Evolutionary conservation across 1,140 invertebrate species (phyloP).

Genomic region (Eubasilissa regina): DNA sequence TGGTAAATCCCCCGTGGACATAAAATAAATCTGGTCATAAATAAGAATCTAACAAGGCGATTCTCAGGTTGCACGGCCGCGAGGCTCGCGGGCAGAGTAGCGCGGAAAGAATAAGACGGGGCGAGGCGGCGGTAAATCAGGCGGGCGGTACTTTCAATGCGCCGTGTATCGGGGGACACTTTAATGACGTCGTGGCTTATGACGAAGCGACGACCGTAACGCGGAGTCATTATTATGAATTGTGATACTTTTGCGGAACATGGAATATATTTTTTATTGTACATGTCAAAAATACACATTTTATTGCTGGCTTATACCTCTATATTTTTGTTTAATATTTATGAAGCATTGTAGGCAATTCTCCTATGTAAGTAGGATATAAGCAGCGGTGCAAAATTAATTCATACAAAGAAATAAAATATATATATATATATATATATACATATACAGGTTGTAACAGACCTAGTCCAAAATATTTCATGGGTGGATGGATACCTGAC

Average conservation of each 20-base stretch:
- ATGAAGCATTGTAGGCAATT: no score
- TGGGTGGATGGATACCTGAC: no score
- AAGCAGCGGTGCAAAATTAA: no score
- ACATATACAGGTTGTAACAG: no score
- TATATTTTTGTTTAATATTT: no score
- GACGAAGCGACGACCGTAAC: conserved; percentile 31
- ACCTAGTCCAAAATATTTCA: no score
- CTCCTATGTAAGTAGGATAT: no score
- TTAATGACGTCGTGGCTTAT: conserved; percentile 28
- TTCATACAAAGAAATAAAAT: no score
- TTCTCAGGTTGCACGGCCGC: conserved; percentile 59
- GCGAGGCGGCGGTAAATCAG: conserved; percentile 50
- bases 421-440: no score
- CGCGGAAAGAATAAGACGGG: conserved; percentile 52
- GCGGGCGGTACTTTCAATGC: conserved; percentile 41
- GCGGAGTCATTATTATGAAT: conserved; percentile 31
- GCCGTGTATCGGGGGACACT: conserved; percentile 42
- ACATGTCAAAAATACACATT: no score
- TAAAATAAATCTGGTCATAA: conserved; percentile 62
- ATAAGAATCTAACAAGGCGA: conserved; percentile 61
- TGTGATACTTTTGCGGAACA: conserved; percentile 24
- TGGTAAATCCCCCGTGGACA: conserved; percentile 55
- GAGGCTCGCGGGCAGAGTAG: conserved; percentile 52
- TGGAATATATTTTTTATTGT: not conserved
- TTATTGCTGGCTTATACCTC: no score